Evolutionary conservation across 2,113 vertebrate species (phyloP), one percentile per base, ranked within the genome.

Genomic region (Cranoglanis bouderius): DNA sequence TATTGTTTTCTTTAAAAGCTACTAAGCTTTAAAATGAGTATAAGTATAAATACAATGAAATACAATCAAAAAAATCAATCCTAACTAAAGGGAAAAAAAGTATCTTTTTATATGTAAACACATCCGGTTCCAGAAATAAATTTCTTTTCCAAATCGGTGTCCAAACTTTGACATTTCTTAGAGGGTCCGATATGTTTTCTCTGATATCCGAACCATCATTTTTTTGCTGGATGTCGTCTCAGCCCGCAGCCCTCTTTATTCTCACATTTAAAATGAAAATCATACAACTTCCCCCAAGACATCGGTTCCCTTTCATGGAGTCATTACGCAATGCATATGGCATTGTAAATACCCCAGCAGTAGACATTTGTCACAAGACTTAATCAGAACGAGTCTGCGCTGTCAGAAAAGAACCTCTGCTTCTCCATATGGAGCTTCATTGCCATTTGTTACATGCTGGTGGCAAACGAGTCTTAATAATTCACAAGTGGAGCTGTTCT

Each of bases 271-370:
- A 14, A n/a, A 65, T 63, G 6, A 26, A 63, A 63, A 19, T 3
- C 10, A 13, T 4, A 32, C 61, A n/a, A 0, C 6, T 32, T 16
- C 18, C 18, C 5, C 16, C 6, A 24, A 21, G 35, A 24, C 38
- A 74, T 40, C 18, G 6, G 35, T 19, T 67, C n/a, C 13, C 40
- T 95, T 95, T 94, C 93, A 91, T 91, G 90, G 90, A 93, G 92
- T 95, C 94, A 95, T 95, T 96, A 94, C 91, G 92, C 92, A 92
- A 94, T 94, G 93, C 92, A 88, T 90, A 88, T 94, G 95, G 91
- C 93, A 92, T 90, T 90, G 93, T 93, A 94, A 95, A 95, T 93
- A 93, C 67, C 38, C 16, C 32, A 38, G 32, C 6, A 72, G 35
- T 38, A 38, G 67, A n/a, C n/a, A 32, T 67, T 6, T 8, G 59